Conservation (phyloP, 2,888 invertebrate genomes). For the Drosophila planitibia region DNA sequence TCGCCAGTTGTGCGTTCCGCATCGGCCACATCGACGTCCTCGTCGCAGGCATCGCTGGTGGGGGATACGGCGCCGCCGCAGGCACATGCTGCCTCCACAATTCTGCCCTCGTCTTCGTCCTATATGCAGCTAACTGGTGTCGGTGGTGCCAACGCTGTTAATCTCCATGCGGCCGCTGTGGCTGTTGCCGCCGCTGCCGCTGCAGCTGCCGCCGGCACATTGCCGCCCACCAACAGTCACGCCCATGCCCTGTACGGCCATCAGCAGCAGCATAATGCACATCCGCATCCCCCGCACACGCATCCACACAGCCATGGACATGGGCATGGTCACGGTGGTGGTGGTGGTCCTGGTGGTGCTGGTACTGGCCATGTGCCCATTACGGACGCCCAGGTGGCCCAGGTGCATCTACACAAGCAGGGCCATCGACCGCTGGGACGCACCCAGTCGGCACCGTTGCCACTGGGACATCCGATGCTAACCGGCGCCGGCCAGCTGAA, state of each 20-base stretch:
- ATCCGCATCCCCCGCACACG: conserved; percentile 17
- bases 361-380: conserved; percentile 84
- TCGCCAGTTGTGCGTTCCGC: conserved; percentile 87
- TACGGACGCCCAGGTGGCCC: conserved; percentile 89
- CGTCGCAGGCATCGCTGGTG: conserved; percentile 83
- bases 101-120: conserved; percentile 73
- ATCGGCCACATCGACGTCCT: conserved; percentile 84
- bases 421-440: conserved; percentile 94
- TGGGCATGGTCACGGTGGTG: conserved; percentile 18
- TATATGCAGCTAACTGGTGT: conserved; percentile 60
- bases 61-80: conserved; percentile 83
- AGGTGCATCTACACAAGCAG: conserved; percentile 89
- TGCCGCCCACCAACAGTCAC: conserved; percentile 82
- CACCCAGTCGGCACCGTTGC: conserved; percentile 97
- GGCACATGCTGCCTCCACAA: conserved; percentile 81
- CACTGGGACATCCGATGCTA: conserved; percentile 95
- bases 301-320: conserved; percentile 29
- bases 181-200: conserved; percentile 62
- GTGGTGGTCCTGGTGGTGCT: background rate
- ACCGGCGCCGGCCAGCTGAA: conserved; percentile 85
- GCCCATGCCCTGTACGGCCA: conserved; percentile 48
- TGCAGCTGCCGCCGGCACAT: conserved; percentile 80
- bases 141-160: conserved; percentile 42
- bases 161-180: conserved; percentile 47
- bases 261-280: conserved; percentile 39